Conservation (phyloP, 2,888 invertebrate species). For the Rhyacophila evoluta region DNA sequence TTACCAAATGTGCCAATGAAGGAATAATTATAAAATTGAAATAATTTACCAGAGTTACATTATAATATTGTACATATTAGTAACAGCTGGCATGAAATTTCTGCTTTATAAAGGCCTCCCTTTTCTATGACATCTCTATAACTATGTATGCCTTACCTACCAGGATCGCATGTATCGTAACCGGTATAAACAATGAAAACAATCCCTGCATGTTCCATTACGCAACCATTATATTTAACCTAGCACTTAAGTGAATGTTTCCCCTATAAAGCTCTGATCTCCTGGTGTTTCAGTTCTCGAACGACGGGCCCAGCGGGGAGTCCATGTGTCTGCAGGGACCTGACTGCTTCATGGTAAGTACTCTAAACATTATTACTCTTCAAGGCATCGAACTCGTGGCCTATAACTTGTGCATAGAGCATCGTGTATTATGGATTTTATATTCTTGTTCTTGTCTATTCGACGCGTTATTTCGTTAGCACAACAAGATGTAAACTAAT, state of each 20-base stretch:
- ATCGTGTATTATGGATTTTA: slow-evolving; percentile 33
- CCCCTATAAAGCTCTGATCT: slow-evolving; percentile 55
- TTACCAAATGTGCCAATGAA: no score
- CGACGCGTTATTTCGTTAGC: slow-evolving; percentile 37
- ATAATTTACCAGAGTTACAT: no score
- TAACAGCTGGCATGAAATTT: no score
- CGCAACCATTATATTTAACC: slow-evolving; percentile 53
- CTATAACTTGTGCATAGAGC: slow-evolving; percentile 25
- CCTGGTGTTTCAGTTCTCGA: slow-evolving; percentile 74
- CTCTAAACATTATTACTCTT: slow-evolving; percentile 30
- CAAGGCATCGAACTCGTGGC: background rate
- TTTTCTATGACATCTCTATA: no score
- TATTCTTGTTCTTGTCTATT: slow-evolving; percentile 34
- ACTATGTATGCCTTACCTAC: no score
- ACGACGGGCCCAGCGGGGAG: slow-evolving; percentile 74
- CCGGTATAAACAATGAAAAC: slow-evolving; percentile 27
- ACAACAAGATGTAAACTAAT: slow-evolving; percentile 41
- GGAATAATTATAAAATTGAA: no score
- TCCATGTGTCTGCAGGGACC: slow-evolving; percentile 78
- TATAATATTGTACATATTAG: no score
- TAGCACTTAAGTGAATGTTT: slow-evolving; percentile 57
- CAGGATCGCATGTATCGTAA: slow-evolving; percentile 27
- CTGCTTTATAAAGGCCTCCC: no score
- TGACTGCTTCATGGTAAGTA: slow-evolving; percentile 79
- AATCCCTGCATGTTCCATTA: slow-evolving; percentile 46